Evolutionary conservation across 92 coral and sea anemone species (phyloP).

Genomic region (Umimayanthus chanpuru): DNA sequence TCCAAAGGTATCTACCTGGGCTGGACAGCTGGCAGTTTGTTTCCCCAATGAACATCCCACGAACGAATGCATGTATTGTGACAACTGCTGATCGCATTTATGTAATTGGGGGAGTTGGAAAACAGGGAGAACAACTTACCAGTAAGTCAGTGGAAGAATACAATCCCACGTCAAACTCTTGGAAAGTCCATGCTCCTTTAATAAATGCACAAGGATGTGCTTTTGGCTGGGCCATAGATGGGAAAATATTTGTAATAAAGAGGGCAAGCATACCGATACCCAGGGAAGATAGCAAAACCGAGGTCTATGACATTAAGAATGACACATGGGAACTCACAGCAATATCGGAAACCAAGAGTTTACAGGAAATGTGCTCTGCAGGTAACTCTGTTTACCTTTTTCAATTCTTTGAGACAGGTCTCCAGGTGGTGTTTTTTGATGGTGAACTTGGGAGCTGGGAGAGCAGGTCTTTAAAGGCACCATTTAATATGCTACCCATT

Average conservation of each 20-base stretch:
- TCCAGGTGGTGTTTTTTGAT: conserved; percentile 1
- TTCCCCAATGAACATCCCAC: neutral
- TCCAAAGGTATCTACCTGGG: conserved; percentile 23
- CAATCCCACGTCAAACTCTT: neutral
- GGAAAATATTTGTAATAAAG: neutral
- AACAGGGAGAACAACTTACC: neutral
- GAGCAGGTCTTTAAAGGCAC: neutral
- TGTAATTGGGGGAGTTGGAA: neutral
- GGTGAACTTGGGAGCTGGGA: conserved; percentile 16
- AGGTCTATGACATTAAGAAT: neutral
- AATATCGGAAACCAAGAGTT: neutral
- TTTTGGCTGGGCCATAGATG: neutral
- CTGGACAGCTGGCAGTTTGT: conserved; percentile 8
- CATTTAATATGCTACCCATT: neutral
- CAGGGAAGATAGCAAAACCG: neutral
- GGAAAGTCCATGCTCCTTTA: conserved; percentile 1
- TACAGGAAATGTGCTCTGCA: neutral
- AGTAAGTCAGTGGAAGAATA: neutral
- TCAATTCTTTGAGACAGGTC: neutral
- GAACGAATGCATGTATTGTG: neutral
- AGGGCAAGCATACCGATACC: neutral
- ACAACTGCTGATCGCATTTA: conserved; percentile 7
- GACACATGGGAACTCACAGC: neutral
- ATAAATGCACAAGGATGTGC: neutral
- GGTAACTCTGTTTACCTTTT: neutral